Percentiles rank a stretch among this genome's conserved stretches.
Evolutionary conservation across 2,797 vertebrate species (phyloP).

Genomic region (Toxotes lorentzi): DNA sequence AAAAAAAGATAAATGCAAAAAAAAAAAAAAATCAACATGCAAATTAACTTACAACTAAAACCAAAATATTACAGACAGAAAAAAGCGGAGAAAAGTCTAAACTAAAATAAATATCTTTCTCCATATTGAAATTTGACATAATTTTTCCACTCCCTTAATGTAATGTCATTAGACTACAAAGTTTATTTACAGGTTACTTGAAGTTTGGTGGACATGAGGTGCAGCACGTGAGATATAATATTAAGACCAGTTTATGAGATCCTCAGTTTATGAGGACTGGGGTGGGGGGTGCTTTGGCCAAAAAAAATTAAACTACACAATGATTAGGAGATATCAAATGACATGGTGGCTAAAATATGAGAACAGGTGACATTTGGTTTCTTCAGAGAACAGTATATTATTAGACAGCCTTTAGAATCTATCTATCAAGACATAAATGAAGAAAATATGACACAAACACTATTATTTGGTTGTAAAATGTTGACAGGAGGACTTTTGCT

Average conservation of each 20-base stretch:
- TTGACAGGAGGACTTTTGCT: conserved; percentile 72
- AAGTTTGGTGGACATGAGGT: conserved; percentile 62
- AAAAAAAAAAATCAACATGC: conserved; percentile 81
- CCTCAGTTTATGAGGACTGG: too few relatives aligned
- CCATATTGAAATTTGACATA: conserved; percentile 81
- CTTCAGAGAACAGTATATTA: conserved; percentile 69
- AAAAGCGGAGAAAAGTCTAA: conserved; percentile 63
- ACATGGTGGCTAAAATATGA: conserved; percentile 30
- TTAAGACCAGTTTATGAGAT: too few relatives aligned
- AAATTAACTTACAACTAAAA: conserved; percentile 82
- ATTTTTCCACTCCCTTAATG: conserved; percentile 78
- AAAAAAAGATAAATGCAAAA: conserved; percentile 78
- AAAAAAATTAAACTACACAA: conserved; percentile 62
- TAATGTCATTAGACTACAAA: conserved; percentile 67
- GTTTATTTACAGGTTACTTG: conserved; percentile 82
- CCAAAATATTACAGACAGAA: conserved; percentile 54
- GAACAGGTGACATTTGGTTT: conserved; percentile 74
- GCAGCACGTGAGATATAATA: conserved; percentile 71
- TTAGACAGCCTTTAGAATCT: conserved; percentile 67
- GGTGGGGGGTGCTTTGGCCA: conserved; percentile 73
- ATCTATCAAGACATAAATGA: conserved; percentile 84
- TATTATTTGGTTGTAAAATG: conserved; percentile 88
- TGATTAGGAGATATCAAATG: conserved; percentile 13
- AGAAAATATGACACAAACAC: conserved; percentile 82
- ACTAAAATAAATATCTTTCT: conserved; percentile 91